Percentiles rank a stretch among this genome's conserved stretches.
Evolutionary conservation across 2,888 invertebrate genomes (phyloP).

Genomic region (Eutolmus rufibarbis): DNA sequence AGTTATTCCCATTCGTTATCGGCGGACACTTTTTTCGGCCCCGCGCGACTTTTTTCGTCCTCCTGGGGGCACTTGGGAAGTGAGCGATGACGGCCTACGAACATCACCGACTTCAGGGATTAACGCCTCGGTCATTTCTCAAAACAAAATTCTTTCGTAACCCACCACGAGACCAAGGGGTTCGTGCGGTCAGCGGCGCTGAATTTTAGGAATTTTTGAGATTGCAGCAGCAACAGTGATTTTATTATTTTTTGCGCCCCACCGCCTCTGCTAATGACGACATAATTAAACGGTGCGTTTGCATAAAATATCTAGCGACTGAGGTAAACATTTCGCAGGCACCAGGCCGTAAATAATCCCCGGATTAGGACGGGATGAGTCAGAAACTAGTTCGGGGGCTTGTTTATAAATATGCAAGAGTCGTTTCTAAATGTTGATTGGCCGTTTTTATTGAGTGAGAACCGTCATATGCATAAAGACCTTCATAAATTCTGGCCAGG

Average conservation of each 20-base stretch:
- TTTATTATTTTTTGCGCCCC: neutral
- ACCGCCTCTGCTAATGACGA: neutral
- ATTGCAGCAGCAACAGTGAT: neutral
- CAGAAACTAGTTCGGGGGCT: neutral
- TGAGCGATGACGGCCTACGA: slow-evolving; percentile 12
- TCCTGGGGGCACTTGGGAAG: neutral
- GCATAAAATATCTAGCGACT: neutral
- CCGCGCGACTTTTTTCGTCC: slow-evolving; percentile 10
- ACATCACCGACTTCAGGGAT: neutral
- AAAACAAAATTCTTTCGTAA: slow-evolving; percentile 18
- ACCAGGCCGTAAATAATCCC: neutral
- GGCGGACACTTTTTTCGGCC: neutral
- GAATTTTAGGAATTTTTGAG: neutral
- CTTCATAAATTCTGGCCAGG: neutral
- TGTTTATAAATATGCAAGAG: neutral
- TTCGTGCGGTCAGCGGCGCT: neutral
- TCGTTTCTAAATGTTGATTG: neutral
- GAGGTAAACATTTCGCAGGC: neutral
- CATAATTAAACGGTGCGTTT: neutral
- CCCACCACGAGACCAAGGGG: neutral
- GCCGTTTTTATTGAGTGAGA: neutral
- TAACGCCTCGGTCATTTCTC: slow-evolving; percentile 1
- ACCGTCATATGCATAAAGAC: neutral
- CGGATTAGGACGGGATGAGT: neutral
- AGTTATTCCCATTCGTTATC: slow-evolving; percentile 47